Evolutionary conservation across 2,888 invertebrate genomes (phyloP), one percentile per base, ranked within the genome.

Genomic region (Halictus ligatus): DNA sequence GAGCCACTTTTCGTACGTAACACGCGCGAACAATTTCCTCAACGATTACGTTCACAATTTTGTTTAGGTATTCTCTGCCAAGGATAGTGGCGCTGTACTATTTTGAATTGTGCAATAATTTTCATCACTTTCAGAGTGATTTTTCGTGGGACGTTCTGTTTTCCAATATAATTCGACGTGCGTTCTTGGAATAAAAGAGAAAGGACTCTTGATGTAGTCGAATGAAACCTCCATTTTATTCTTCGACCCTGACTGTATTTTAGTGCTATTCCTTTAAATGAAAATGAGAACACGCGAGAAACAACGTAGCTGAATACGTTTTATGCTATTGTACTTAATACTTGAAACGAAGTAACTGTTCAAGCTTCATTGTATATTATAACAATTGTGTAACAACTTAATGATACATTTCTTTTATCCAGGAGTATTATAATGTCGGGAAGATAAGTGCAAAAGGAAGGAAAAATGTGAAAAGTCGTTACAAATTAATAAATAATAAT

Each of bases 171-270:
- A 40, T 40, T 69, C 21, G 40, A 12, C 40, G 40, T 10, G 12
- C 5, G 64, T 69, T 69, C 40, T 40, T 69, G n/a, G 25, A 71
- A 43, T 71, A 43, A 71, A 71, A 71, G 40, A 71, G 40, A 71
- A 71, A 71, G 71, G 43, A 71, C 43, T n/a, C 40, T 43, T 43
- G n/a, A 71, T n/a, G 40, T 71, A 71, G 40, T 69, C 21, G 69
- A 69, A 43, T 71, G 43, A 71, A 71, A 2, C 12, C 43, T 71
- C n/a, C 43, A 43, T n/a, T 71, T 64, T 29, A 64, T 64, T 43
- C 71, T 71, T 43, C 43, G 43, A 21, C 43, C 40, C 40, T 71
- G 71, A 43, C 71, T 71, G 71, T n/a, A 71, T n/a, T 43, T 71
- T 43, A n/a, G n/a, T 25, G n/a, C 4, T 40, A 43, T 43, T n/a